phyloP scores from a whole-genome alignment of 2,888 invertebrate species.

The Pollenia griseotomentosa region DNA sequence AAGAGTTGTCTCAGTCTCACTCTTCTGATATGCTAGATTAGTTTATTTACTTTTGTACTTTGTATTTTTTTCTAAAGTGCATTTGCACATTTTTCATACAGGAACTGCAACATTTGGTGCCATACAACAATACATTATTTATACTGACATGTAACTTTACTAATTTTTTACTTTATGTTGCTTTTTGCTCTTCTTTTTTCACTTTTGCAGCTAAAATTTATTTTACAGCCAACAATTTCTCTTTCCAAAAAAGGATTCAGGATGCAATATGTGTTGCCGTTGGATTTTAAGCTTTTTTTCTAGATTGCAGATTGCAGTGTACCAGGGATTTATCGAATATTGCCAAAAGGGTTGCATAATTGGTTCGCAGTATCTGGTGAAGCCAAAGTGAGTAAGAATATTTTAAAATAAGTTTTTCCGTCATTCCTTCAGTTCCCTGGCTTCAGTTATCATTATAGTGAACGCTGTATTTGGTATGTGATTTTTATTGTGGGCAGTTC shows the following conservation, averaged over 20 bases:
- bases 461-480: neutral
- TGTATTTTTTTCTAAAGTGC: neutral
- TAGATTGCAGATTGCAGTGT: conserved; percentile 37
- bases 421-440: too few species aligned
- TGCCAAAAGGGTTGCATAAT: conserved; percentile 37
- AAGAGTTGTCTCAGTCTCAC: neutral
- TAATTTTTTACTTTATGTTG: conserved; percentile 40
- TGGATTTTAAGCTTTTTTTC: conserved; percentile 24
- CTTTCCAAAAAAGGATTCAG: conserved; percentile 6
- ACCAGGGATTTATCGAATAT: conserved; percentile 54
- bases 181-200: neutral
- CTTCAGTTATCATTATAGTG: neutral
- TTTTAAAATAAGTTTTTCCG: too few species aligned
- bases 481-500: neutral
- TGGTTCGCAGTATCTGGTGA: conserved; percentile 30
- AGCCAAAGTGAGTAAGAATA: neutral
- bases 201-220: neutral
- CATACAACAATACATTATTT: conserved; percentile 47
- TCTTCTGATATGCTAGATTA: conserved; percentile 19
- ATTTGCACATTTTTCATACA: conserved; percentile 40
- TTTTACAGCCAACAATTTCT: conserved; percentile 19
- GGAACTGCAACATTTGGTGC: conserved; percentile 54
- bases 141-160: conserved; percentile 54
- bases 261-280: conserved; percentile 48
- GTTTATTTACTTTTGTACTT: conserved; percentile 14